Base-by-base conservation (phyloP, 30 jellyfish, hydroid and myxozoan genomes). In the Clytia hemisphaerica region DNA sequence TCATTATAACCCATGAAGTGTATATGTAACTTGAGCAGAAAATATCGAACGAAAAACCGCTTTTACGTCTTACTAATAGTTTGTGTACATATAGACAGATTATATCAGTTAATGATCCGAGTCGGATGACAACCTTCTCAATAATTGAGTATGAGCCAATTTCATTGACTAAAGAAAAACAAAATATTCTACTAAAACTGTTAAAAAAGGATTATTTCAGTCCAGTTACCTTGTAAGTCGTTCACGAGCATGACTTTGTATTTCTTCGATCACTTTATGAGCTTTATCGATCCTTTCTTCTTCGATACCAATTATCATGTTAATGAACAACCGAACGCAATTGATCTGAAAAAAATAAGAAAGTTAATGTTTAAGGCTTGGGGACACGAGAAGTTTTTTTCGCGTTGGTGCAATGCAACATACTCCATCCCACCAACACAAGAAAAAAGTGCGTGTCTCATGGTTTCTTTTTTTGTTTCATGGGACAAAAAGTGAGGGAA, bases 261-360 rank as follows among this genome's bases (percentile, higher is more conserved):
- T 55, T 31, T 58, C 73, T 19, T 73, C 83, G 19, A 89, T 54
- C n/a, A 57, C 82, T 21, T 70, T 35, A 0, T 69, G 40, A 6
- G 92, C 78, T 75, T 67, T 67, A 1, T 22, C 92, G n/a, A 45
- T 67, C 27, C 35, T 25, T 24, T 44, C 48, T 5, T 64, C 82
- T 54, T 76, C 92, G 21, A 67, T 80, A 31, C 85, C 83, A 24
- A 89, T 57, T 5, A 88, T 87, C 31, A 14, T 25, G 37, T 89
- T 89, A 19, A 89, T 70, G 32, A 84, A 72, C 19, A 49, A 67
- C 28, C 98, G 75, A 16, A 89, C 91, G 12, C 75, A 46, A 29
- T 89, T 89, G 51, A 83, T 79, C 98, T 89, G 15, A 10, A 62
- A 68, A 25, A 49, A 49, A 54, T 22, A 32, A 26, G 40, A 42